Conservation (phyloP, 2,113 vertebrate genomes). For the Campylomormyrus tamandua region DNA sequence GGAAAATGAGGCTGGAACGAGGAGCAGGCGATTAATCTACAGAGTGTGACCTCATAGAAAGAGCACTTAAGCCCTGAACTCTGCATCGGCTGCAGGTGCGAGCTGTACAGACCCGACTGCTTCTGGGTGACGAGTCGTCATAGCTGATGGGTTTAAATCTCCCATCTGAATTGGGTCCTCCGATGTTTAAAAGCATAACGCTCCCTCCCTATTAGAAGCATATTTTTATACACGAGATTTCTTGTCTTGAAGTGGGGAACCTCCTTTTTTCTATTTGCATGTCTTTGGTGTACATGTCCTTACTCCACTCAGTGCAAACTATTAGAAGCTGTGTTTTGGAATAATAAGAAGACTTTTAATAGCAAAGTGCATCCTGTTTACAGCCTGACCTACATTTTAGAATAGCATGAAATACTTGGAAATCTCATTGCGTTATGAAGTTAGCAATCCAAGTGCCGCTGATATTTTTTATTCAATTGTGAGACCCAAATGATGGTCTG, state of each 20-base stretch:
- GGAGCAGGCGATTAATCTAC: background rate
- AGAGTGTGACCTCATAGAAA: background rate
- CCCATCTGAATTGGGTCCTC: slow-evolving; percentile 14
- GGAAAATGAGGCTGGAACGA: background rate
- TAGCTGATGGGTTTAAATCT: slow-evolving; percentile 14
- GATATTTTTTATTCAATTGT: background rate
- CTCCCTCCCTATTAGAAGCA: slow-evolving; percentile 15
- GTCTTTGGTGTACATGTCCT: slow-evolving; percentile 31
- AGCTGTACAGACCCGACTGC: background rate
- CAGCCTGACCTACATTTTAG: slow-evolving; percentile 35
- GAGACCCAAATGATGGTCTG: background rate
- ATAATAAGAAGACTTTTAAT: slow-evolving; percentile 38
- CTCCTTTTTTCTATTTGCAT: slow-evolving; percentile 33
- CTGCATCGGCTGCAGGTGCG: background rate
- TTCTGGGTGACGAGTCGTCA: slow-evolving; percentile 27
- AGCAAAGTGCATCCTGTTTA: slow-evolving; percentile 51
- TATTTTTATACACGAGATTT: slow-evolving; percentile 36
- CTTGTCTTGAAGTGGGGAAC: slow-evolving; percentile 16
- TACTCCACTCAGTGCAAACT: slow-evolving; percentile 17
- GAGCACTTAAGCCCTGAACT: background rate
- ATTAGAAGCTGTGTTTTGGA: slow-evolving; percentile 22
- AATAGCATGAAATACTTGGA: background rate
- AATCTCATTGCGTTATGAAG: background rate
- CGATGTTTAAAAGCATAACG: slow-evolving; percentile 27
- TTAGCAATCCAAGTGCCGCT: background rate